Percentiles rank a stretch among this genome's conserved stretches.
phyloP scores from a whole-genome alignment of 2,113 vertebrate species.

The Nannospalax galili region DNA sequence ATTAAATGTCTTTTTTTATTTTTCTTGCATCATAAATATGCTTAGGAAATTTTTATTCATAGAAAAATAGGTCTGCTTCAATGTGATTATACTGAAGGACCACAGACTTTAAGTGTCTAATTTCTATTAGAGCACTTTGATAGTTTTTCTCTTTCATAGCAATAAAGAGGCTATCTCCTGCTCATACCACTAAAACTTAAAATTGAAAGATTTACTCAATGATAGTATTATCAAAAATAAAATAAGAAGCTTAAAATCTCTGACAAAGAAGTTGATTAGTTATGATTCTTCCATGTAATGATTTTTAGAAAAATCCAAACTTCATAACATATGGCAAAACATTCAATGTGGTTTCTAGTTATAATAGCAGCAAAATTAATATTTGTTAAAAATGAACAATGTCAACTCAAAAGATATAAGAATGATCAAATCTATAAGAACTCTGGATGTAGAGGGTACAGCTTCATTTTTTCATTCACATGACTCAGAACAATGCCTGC shows the following conservation, averaged over 20 bases:
- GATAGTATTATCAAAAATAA: background rate
- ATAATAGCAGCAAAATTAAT: background rate
- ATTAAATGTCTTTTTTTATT: background rate
- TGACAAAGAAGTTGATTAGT: background rate
- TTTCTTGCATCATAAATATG: background rate
- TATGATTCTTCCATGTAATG: background rate
- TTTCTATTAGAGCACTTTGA: background rate
- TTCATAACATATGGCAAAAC: background rate
- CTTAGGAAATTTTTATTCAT: conserved; percentile 1
- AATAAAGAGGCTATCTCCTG: background rate
- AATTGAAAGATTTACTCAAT: background rate
- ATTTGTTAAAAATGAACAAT: background rate
- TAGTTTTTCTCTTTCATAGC: background rate
- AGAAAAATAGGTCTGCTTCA: background rate
- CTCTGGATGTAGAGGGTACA: background rate
- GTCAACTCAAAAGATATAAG: background rate
- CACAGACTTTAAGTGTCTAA: background rate
- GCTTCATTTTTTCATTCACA: background rate
- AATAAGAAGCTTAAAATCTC: background rate
- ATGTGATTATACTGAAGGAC: background rate
- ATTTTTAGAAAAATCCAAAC: background rate
- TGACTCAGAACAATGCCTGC: background rate
- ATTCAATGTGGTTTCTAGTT: background rate
- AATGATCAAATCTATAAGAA: background rate
- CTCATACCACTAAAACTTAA: background rate